phyloP scores from a whole-genome alignment of 2,888 invertebrate species.

The Drosophila paramelanica region DNA sequence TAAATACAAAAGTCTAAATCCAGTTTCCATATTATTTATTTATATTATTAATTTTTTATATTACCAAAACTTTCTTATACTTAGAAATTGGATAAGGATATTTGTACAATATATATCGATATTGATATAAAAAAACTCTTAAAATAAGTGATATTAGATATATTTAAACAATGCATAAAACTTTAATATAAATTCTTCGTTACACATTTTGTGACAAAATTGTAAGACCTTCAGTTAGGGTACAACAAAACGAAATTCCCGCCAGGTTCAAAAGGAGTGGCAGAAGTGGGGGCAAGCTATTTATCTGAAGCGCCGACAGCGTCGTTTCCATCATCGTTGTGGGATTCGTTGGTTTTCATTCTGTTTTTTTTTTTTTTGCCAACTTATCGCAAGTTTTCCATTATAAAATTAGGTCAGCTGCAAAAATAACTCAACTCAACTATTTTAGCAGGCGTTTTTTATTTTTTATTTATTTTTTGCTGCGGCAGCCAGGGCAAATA shows the following conservation, averaged over 20 bases:
- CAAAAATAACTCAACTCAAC: conserved; percentile 79
- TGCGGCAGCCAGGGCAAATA: conserved; percentile 62
- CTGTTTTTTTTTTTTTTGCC: conserved; percentile 47
- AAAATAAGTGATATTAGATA: no score
- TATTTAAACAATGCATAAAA: no score
- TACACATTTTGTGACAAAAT: background rate
- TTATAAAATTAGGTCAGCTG: conserved; percentile 83
- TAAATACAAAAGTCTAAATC: no score
- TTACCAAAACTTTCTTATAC: no score
- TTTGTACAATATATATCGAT: no score
- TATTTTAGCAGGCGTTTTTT: conserved; percentile 63
- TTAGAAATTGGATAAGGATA: no score
- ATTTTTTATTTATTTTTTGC: conserved; percentile 14
- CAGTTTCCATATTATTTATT: no score
- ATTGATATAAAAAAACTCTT: no score
- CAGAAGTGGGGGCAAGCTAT: conserved; percentile 59
- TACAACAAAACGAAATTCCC: conserved; percentile 24
- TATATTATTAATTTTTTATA: no score
- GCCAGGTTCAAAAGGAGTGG: conserved; percentile 18
- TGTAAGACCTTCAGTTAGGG: background rate
- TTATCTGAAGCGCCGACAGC: conserved; percentile 65
- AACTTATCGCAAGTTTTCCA: conserved; percentile 82
- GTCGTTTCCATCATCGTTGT: conserved; percentile 43
- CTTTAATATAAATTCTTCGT: background rate
- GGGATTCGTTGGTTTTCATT: conserved; percentile 25